Evolutionary conservation across 92 coral and sea anemone genomes (phyloP).

Genomic region (Palythoa grandis): DNA sequence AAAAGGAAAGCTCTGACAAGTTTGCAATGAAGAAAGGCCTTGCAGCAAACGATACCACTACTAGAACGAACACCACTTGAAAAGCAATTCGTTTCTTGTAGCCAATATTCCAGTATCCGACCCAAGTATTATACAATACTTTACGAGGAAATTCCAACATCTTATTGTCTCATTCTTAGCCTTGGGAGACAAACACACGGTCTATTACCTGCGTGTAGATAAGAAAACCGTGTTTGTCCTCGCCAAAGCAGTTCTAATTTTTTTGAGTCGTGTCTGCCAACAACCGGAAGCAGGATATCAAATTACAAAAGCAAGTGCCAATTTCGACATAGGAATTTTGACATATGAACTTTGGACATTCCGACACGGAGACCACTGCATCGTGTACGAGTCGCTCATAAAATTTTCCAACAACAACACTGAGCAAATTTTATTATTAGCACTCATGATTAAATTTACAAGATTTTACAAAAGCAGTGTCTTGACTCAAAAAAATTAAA

Average conservation of each 20-base stretch:
- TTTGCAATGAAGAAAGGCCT: constrained; percentile 25
- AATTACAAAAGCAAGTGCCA: neutral
- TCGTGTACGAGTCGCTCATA: too few relatives aligned
- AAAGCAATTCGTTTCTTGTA: constrained; percentile 41
- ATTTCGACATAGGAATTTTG: neutral
- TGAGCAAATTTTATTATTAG: too few relatives aligned
- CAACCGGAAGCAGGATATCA: neutral
- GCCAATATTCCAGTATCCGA: constrained; percentile 36
- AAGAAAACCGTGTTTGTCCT: neutral
- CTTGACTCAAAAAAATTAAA: too few relatives aligned
- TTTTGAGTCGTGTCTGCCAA: constrained; percentile 3
- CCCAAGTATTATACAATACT: constrained; percentile 19
- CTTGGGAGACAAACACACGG: neutral
- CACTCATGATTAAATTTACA: too few relatives aligned
- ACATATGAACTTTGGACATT: neutral
- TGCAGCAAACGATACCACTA: constrained; percentile 4
- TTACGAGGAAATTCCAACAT: constrained; percentile 35
- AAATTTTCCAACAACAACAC: too few relatives aligned
- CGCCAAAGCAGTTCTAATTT: neutral
- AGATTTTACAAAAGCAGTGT: too few relatives aligned
- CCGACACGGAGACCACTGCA: too few relatives aligned
- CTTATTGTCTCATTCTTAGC: constrained; percentile 25
- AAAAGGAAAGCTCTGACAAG: constrained; percentile 26
- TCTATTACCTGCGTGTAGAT: neutral
- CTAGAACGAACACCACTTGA: constrained; percentile 1